Evolutionary conservation across 2,888 invertebrate species (phyloP).

Genomic region (Cybosia mesomella): DNA sequence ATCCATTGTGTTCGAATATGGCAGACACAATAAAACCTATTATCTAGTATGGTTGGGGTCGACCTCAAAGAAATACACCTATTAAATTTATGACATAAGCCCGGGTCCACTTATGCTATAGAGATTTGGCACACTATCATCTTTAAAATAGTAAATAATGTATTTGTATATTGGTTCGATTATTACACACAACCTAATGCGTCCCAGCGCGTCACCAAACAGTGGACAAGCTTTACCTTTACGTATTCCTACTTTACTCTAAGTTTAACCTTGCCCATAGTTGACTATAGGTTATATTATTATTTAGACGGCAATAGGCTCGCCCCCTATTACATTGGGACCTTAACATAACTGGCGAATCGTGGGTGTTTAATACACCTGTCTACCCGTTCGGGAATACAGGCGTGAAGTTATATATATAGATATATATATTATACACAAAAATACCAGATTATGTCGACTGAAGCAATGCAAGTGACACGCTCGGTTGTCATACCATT

Average conservation of each 20-base stretch:
- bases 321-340: too few species aligned
- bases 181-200: not conserved
- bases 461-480: too few species aligned
- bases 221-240: not conserved
- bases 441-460: too few species aligned
- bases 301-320: too few species aligned
- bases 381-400: too few species aligned
- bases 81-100: not conserved
- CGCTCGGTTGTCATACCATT: not conserved
- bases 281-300: too few species aligned
- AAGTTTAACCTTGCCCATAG: not conserved
- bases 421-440: not conserved
- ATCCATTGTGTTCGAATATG: slow-evolving; percentile 1
- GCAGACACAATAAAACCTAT: slow-evolving; percentile 1
- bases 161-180: not conserved
- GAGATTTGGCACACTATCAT: too few species aligned
- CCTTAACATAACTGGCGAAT: too few species aligned
- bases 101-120: too few species aligned
- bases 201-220: not conserved
- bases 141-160: too few species aligned
- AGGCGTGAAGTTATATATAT: too few species aligned
- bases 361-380: too few species aligned
- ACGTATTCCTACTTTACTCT: not conserved
- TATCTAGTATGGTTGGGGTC: not conserved
- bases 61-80: not conserved